Conservation (phyloP, 1,140 invertebrate genomes). For the Nomia melanderi region DNA sequence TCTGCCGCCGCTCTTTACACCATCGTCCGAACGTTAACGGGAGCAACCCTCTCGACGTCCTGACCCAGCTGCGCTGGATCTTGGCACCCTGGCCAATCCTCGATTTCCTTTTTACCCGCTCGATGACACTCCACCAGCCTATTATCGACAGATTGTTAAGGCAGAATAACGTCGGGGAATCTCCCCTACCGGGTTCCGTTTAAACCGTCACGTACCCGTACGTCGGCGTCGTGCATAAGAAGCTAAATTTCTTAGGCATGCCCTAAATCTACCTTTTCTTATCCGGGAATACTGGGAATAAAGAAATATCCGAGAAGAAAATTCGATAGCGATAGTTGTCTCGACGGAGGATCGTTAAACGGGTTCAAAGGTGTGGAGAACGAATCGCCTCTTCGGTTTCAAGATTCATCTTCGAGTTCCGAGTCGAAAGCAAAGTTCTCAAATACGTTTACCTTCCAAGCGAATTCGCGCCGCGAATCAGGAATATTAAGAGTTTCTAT, state of each 20-base stretch:
- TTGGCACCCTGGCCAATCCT: constrained; percentile 65
- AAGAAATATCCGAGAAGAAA: no score
- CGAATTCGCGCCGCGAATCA: no score
- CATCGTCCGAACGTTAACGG: constrained; percentile 51
- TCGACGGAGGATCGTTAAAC: no score
- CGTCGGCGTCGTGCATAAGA: constrained; percentile 21
- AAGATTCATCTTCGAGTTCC: no score
- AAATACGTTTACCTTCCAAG: no score
- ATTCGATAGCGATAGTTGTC: no score
- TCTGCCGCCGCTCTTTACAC: constrained; percentile 54
- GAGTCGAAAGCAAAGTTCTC: no score
- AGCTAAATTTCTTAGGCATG: constrained; percentile 33
- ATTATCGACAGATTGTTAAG: constrained; percentile 51
- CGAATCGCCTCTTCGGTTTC: no score
- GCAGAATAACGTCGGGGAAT: constrained; percentile 23
- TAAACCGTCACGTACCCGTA: constrained; percentile 41
- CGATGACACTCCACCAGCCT: constrained; percentile 47
- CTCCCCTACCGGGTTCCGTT: constrained; percentile 3
- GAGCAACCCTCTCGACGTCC: constrained; percentile 64
- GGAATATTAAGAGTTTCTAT: no score
- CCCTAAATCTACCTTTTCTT: constrained; percentile 9
- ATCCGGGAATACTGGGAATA: neutral
- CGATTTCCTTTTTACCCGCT: constrained; percentile 55
- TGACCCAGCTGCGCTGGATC: constrained; percentile 61
- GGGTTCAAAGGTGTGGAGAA: no score